A percentile compares a stretch with the other conserved stretches of the same genome.
Evolutionary conservation across 2,113 vertebrate species (phyloP).

Genomic region (Cephalophus harveyi): DNA sequence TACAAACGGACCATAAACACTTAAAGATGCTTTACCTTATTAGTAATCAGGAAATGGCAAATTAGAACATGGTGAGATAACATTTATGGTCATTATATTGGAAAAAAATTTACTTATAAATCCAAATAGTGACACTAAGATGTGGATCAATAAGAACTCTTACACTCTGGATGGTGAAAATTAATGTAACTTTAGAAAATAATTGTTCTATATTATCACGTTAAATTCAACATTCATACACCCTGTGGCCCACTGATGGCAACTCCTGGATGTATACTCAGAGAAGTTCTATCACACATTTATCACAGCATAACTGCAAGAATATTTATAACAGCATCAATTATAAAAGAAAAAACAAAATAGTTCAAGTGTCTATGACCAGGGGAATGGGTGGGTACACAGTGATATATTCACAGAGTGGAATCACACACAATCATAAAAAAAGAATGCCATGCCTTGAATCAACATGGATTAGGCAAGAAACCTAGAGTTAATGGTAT

Average conservation of each 20-base stretch:
- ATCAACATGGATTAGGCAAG: background rate
- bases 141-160: background rate
- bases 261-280: background rate
- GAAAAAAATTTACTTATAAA: background rate
- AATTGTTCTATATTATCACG: background rate
- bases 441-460: background rate
- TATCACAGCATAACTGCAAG: background rate
- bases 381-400: background rate
- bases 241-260: background rate
- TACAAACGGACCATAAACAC: background rate
- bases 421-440: background rate
- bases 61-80: background rate
- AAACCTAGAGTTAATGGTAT: background rate
- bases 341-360: background rate
- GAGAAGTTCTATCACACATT: background rate
- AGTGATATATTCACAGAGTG: background rate
- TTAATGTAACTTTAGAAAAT: background rate
- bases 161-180: background rate
- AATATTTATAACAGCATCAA: background rate
- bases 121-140: background rate
- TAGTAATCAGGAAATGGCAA: background rate
- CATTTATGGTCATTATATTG: background rate
- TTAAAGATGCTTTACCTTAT: background rate
- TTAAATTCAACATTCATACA: background rate
- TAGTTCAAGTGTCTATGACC: background rate